These are phyloP conservation scores for Tragelaphus imberbis DNA, from an alignment of 2,113 vertebrate species.

Conservation along the genomic window DNA sequence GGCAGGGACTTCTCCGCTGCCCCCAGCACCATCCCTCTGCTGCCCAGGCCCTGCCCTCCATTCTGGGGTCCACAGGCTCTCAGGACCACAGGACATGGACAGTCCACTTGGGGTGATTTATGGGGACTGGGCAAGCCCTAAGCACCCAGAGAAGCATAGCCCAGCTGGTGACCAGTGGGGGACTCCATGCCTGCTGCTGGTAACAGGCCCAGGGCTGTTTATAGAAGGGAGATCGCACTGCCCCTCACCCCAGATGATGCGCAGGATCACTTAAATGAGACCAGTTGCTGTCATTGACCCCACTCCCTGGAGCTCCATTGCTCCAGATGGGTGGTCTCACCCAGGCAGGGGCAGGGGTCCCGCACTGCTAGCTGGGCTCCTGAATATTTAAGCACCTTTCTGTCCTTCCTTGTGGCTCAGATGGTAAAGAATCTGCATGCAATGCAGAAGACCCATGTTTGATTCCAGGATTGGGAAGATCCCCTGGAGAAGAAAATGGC, in stretches of 20 bases:
- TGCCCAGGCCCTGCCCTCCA: not conserved
- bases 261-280: not conserved
- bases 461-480: not conserved
- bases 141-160: not conserved
- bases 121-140: not conserved
- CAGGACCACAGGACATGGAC: too few relatives aligned
- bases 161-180: not conserved
- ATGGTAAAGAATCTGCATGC: not conserved
- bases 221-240: not conserved
- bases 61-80: not conserved
- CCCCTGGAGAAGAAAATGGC: not conserved
- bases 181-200: not conserved
- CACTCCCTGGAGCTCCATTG: not conserved
- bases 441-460: not conserved
- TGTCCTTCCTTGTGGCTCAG: not conserved
- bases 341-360: not conserved
- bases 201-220: not conserved
- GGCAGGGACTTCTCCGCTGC: not conserved
- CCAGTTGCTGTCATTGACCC: not conserved
- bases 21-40: not conserved
- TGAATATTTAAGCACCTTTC: rapidly evolving
- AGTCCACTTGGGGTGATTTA: rapidly evolving
- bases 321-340: rapidly evolving
- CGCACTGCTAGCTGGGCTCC: rapidly evolving
- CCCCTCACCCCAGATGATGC: not conserved